Evolutionary conservation across 1,140 invertebrate genomes (phyloP).

Genomic region (Cydia strobilella): DNA sequence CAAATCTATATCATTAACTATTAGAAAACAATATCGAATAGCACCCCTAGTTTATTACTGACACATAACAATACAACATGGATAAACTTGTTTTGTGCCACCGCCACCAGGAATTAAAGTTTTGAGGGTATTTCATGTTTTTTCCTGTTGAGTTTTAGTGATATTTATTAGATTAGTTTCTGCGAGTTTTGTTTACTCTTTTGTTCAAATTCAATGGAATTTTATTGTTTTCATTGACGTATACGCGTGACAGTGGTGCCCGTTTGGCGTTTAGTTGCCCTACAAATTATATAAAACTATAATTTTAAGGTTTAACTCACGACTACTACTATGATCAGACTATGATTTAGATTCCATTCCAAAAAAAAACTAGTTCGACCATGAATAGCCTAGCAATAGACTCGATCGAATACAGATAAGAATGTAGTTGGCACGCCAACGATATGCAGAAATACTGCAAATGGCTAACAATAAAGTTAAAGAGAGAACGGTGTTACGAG

Average conservation of each 20-base stretch:
- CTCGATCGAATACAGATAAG: background rate
- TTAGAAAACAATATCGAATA: background rate
- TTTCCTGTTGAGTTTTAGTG: slow-evolving; percentile 4
- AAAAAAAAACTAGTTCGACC: too few relatives aligned
- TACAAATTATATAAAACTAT: too few relatives aligned
- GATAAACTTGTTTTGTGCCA: background rate
- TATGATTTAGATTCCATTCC: too few relatives aligned
- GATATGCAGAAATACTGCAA: slow-evolving; percentile 4
- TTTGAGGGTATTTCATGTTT: background rate
- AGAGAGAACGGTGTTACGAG: background rate
- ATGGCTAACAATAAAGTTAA: background rate
- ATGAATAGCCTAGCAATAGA: background rate
- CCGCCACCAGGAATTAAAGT: background rate
- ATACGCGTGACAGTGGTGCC: too few relatives aligned
- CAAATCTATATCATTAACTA: background rate
- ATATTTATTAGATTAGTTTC: background rate
- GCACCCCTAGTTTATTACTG: background rate
- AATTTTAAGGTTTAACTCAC: too few relatives aligned
- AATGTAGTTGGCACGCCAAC: background rate
- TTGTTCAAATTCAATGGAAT: background rate
- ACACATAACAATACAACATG: background rate
- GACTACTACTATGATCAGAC: too few relatives aligned
- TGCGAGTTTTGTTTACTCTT: background rate
- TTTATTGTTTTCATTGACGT: background rate
- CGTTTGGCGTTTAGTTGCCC: too few relatives aligned